A percentile compares a stretch with the other conserved stretches of the same genome.
phyloP scores from a whole-genome alignment of 2,888 invertebrate species.

The Papilio elwesi region DNA sequence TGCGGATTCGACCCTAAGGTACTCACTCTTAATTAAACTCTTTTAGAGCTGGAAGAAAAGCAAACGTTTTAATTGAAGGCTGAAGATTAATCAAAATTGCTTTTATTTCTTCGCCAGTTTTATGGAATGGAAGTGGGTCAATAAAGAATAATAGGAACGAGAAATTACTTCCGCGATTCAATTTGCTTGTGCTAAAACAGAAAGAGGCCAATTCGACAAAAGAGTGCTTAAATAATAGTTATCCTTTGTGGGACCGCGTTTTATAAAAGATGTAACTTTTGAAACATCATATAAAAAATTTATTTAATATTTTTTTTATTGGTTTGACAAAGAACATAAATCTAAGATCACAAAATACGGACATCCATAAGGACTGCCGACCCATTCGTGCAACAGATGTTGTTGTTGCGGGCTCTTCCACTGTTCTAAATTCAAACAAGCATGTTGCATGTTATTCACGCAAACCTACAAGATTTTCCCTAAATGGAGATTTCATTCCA shows the following conservation, averaged over 20 bases:
- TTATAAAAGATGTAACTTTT: slow-evolving; percentile 10
- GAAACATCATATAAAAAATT: neutral
- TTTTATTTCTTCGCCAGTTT: slow-evolving; percentile 39
- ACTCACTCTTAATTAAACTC: slow-evolving; percentile 32
- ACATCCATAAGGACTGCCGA: too few relatives aligned
- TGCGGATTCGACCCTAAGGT: slow-evolving; percentile 20
- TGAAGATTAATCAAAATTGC: slow-evolving; percentile 39
- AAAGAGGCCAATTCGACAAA: slow-evolving; percentile 17
- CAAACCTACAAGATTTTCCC: too few relatives aligned
- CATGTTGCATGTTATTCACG: too few relatives aligned
- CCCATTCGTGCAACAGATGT: too few relatives aligned
- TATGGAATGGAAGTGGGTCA: slow-evolving; percentile 38
- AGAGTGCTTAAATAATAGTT: slow-evolving; percentile 17
- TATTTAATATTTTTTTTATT: neutral
- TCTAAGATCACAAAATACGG: too few relatives aligned
- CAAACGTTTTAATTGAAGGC: slow-evolving; percentile 39
- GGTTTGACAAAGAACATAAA: too few relatives aligned
- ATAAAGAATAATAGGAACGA: slow-evolving; percentile 38
- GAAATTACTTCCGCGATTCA: slow-evolving; percentile 37
- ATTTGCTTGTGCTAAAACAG: slow-evolving; percentile 33
- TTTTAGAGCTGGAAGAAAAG: slow-evolving; percentile 28
- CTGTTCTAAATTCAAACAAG: too few relatives aligned
- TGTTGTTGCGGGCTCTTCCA: too few relatives aligned
- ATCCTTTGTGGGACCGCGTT: neutral
- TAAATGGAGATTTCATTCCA: too few relatives aligned